These are phyloP conservation scores for Serrognathus titanus DNA, from an alignment of 2,888 invertebrate species.

Conservation along the genomic window DNA sequence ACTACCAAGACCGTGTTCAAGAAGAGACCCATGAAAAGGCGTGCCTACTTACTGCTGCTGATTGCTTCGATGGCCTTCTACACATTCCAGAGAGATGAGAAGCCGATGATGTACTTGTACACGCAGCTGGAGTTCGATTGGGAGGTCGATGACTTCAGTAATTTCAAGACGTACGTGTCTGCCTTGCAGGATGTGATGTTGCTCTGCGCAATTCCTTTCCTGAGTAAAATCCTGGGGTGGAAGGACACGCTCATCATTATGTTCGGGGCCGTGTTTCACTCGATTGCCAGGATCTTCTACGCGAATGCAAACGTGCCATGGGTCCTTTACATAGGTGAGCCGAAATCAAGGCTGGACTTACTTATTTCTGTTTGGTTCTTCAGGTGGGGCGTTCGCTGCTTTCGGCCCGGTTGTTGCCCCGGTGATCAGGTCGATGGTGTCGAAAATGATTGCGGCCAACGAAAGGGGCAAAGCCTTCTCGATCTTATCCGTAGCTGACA, in stretches of 20 bases:
- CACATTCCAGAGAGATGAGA: slow-evolving; percentile 81
- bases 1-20: slow-evolving; percentile 63
- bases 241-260: slow-evolving; percentile 71
- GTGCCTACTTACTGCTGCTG: slow-evolving; percentile 65
- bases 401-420: slow-evolving; percentile 77
- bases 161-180: slow-evolving; percentile 69
- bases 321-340: slow-evolving; percentile 60
- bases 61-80: slow-evolving; percentile 74
- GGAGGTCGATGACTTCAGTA: slow-evolving; percentile 66
- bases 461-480: slow-evolving; percentile 79
- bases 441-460: slow-evolving; percentile 67
- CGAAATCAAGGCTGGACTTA: too few species aligned
- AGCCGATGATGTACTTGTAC: slow-evolving; percentile 71
- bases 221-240: slow-evolving; percentile 65
- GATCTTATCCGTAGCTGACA: slow-evolving; percentile 74
- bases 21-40: slow-evolving; percentile 55
- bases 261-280: slow-evolving; percentile 68
- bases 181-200: slow-evolving; percentile 68
- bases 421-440: slow-evolving; percentile 76
- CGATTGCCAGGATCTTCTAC: slow-evolving; percentile 66
- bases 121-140: slow-evolving; percentile 70
- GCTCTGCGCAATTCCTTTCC: slow-evolving; percentile 66
- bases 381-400: slow-evolving; percentile 71
- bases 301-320: slow-evolving; percentile 55
- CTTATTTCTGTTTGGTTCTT: slow-evolving; percentile 18